Conservation (phyloP, 2,113 vertebrate species). For the Oriolus oriolus region DNA sequence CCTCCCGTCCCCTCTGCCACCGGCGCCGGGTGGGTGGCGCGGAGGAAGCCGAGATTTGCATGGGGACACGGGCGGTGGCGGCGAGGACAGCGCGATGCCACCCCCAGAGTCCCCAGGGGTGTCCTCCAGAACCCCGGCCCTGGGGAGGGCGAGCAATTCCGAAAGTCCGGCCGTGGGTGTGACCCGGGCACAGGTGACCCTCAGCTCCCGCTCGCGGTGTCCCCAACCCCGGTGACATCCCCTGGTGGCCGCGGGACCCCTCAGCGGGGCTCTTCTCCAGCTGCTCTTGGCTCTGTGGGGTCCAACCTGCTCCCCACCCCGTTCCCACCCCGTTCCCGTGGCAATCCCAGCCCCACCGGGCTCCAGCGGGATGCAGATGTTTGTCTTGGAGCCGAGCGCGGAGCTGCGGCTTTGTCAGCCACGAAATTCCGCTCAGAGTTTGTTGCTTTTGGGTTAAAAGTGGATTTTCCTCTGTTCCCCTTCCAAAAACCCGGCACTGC, state of each 20-base stretch:
- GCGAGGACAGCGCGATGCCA: rapidly evolving
- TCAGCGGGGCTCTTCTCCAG: not conserved
- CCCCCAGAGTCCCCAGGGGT: not conserved
- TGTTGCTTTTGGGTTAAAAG: constrained; percentile 36
- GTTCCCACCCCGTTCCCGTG: not conserved
- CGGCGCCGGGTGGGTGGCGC: rapidly evolving
- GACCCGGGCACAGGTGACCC: not conserved
- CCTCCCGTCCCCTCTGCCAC: not conserved
- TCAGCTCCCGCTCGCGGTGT: rapidly evolving
- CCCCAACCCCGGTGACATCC: not conserved
- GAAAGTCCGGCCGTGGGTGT: rapidly evolving
- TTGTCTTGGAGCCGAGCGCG: not conserved
- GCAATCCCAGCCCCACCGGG: not conserved
- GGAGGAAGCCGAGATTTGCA: not conserved
- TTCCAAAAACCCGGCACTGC: not conserved
- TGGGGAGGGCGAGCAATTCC: not conserved
- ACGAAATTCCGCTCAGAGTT: not conserved
- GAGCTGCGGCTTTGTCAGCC: constrained; percentile 17
- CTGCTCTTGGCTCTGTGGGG: not conserved
- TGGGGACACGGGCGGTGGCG: not conserved
- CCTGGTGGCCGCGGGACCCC: not conserved
- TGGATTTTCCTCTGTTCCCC: not conserved
- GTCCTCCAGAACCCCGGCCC: not conserved
- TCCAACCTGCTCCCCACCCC: not conserved
- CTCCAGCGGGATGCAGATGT: not conserved